A percentile compares a stretch with the other conserved stretches of the same genome.
These are phyloP conservation scores for Bombus balteatus DNA, from an alignment of 1,140 invertebrate species.

Conservation along the genomic window DNA sequence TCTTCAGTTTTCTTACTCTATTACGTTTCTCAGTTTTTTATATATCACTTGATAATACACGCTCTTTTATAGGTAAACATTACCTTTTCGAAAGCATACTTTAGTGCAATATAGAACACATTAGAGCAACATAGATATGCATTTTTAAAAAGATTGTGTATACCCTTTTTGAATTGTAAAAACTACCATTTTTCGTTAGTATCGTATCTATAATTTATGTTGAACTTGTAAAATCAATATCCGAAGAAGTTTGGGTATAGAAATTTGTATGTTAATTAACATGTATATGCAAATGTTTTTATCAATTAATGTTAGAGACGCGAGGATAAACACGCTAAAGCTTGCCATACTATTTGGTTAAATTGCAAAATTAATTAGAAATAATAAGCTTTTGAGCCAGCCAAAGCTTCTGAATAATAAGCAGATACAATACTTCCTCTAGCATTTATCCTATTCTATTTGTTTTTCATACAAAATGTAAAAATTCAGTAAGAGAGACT, in stretches of 20 bases:
- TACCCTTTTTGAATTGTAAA: background rate
- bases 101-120: background rate
- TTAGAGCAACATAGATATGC: background rate
- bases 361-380: constrained; percentile 72
- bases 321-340: constrained; percentile 71
- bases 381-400: constrained; percentile 74
- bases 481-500: background rate
- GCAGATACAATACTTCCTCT: constrained; percentile 41
- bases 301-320: constrained; percentile 58
- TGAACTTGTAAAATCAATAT: constrained; percentile 3
- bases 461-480: background rate
- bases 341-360: constrained; percentile 71
- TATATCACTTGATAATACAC: background rate
- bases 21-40: constrained; percentile 27
- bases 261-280: constrained; percentile 51
- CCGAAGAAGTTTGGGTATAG: constrained; percentile 43
- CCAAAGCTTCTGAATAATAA: constrained; percentile 72
- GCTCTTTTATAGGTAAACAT: background rate
- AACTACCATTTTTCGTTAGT: background rate
- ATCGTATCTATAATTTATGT: constrained; percentile 29
- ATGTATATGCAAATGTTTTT: constrained; percentile 58
- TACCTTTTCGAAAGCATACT: background rate
- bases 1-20: constrained; percentile 55
- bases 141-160: background rate
- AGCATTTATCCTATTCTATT: constrained; percentile 7